Percentiles rank a stretch among this genome's conserved stretches.
phyloP scores from a whole-genome alignment of 1,140 invertebrate genomes.

The Drosophila oshimai region DNA sequence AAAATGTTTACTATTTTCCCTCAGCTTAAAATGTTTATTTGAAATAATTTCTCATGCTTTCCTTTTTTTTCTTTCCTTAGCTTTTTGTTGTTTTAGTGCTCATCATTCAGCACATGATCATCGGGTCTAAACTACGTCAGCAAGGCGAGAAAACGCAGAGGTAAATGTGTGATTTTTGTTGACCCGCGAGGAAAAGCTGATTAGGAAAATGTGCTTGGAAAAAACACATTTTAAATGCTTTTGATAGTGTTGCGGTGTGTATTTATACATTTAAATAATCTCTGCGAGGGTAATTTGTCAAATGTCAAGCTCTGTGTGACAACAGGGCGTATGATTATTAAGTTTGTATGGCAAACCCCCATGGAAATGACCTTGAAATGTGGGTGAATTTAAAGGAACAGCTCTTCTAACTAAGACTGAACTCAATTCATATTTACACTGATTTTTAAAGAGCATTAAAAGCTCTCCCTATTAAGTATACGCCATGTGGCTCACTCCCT shows the following conservation, averaged over 20 bases:
- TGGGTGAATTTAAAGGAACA: background rate
- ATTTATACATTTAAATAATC: conserved; percentile 7
- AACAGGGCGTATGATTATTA: conserved; percentile 52
- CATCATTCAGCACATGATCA: conserved; percentile 39
- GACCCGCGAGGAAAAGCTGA: conserved; percentile 13
- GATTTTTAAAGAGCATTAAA: background rate
- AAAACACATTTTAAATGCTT: conserved; percentile 15
- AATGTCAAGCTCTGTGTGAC: conserved; percentile 24
- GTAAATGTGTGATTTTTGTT: conserved; percentile 36
- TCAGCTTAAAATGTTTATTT: conserved; percentile 37
- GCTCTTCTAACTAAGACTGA: background rate
- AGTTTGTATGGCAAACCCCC: background rate
- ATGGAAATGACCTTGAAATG: conserved; percentile 15
- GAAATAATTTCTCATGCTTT: conserved; percentile 36
- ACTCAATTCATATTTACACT: background rate
- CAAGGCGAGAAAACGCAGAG: conserved; percentile 16
- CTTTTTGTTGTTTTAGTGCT: conserved; percentile 4
- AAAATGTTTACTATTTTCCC: conserved; percentile 39
- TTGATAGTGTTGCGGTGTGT: conserved; percentile 1
- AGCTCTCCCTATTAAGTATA: too few relatives aligned
- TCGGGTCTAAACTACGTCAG: conserved; percentile 38
- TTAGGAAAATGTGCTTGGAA: conserved; percentile 18
- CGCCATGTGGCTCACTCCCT: background rate
- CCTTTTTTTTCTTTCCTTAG: conserved; percentile 4
- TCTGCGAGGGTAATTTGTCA: conserved; percentile 34